A percentile compares a stretch with the other conserved stretches of the same genome.
These are phyloP conservation scores for Oriolus oriolus DNA, from an alignment of 2,113 vertebrate genomes.

Conservation along the genomic window DNA sequence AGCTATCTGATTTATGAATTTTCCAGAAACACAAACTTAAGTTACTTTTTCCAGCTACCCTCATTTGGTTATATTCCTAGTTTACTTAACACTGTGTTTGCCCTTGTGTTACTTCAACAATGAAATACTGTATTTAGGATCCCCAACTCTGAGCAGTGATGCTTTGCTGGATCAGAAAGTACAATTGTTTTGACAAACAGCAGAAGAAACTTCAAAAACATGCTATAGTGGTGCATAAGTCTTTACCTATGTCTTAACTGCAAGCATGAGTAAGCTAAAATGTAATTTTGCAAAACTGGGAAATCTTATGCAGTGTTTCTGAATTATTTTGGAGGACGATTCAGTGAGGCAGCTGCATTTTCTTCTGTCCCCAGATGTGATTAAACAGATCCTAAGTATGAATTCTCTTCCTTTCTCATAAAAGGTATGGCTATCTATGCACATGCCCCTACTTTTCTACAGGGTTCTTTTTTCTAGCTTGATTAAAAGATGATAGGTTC, in stretches of 20 bases:
- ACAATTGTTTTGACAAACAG: neutral
- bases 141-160: neutral
- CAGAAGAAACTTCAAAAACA: neutral
- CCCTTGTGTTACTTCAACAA: neutral
- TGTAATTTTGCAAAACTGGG: neutral
- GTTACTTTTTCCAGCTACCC: neutral
- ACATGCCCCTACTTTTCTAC: neutral
- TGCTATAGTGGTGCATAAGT: neutral
- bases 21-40: neutral
- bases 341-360: neutral
- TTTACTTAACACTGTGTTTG: neutral
- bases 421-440: neutral
- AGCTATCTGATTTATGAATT: neutral
- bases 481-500: neutral
- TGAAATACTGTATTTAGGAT: neutral
- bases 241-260: neutral
- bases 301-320: neutral
- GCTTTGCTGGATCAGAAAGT: neutral
- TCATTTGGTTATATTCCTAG: neutral
- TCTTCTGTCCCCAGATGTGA: neutral
- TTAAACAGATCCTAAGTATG: neutral
- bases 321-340: neutral
- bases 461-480: neutral
- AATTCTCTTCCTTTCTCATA: neutral
- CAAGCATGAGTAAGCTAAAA: neutral